Base-by-base conservation (phyloP, 2,113 vertebrate genomes). In the Condylura cristata region DNA sequence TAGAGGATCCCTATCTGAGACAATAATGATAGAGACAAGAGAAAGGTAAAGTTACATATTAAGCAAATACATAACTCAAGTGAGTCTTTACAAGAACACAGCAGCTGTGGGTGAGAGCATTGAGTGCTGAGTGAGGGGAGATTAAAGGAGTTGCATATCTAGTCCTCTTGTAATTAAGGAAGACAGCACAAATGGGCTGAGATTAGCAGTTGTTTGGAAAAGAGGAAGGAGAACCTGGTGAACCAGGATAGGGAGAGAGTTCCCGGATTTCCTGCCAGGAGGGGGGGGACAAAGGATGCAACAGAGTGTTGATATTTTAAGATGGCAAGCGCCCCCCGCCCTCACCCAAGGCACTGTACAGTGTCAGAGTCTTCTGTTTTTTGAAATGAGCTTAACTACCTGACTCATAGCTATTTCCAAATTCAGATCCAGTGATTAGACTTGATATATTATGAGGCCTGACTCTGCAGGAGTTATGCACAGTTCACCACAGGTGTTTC, bases 381-480 rank as follows among this genome's bases (percentile, higher is more conserved):
- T 70, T 65, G 4, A 68, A 56, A 93, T 41, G 48, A 80, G 14
- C 61, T 70, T 46, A 86, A 70, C 83, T 46, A 58, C 30, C 17
- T 86, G 86, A 94, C 68, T 91, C 51, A 86, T 0, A 71, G 86
- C 34, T 78, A 44, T 71, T 93, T 94, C 41, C 70, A 91, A 86
- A 95, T 86, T 93, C 82, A 76, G 63, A 78, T 0, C 34, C 17
- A 60, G n/a, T 51, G 53, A 66, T 90, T 66, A 66, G 53, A 81
- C 60, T 17, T 53, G 1, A 1, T 17, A 3, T 48, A 8, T 66
- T 20, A 28, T 34, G 78, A 85, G 24, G 24, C n/a, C 68, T 24
- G 30, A 56, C 58, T 58, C 44, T 32, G 8, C 1, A 74, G 76
- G 11, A 39, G 32, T 61, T 12, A 39, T 8, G 48, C 48, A 51